Evolutionary conservation across 2,888 invertebrate species (phyloP).

Genomic region (Cantharis lateralis): DNA sequence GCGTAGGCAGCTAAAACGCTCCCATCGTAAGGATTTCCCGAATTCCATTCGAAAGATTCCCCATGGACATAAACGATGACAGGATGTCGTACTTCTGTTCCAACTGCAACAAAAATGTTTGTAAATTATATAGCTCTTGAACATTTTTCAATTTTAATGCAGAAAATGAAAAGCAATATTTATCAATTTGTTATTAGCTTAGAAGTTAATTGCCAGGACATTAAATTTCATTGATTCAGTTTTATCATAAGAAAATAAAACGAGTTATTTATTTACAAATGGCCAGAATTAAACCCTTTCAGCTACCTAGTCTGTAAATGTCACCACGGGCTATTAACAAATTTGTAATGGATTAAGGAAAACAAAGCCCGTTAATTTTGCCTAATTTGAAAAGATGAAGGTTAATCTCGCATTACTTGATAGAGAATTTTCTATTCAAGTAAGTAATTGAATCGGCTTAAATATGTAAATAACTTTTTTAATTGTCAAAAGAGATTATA

Average conservation of each 20-base stretch:
- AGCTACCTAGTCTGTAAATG: slow-evolving; percentile 4
- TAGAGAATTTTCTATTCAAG: not conserved
- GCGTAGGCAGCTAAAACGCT: slow-evolving; percentile 92
- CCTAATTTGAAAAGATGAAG: not conserved
- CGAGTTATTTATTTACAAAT: not conserved
- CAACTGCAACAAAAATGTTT: slow-evolving; percentile 56
- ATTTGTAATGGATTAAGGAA: slow-evolving; percentile 7
- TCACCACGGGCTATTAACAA: slow-evolving; percentile 6
- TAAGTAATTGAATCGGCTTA: not conserved
- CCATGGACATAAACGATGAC: slow-evolving; percentile 86
- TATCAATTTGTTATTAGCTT: not conserved
- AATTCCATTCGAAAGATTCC: slow-evolving; percentile 92
- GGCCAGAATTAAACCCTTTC: slow-evolving; percentile 9
- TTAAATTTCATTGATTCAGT: not conserved
- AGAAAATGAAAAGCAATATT: not conserved
- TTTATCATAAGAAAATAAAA: not conserved
- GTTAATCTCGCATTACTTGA: not conserved
- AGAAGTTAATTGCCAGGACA: not conserved
- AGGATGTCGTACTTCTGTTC: slow-evolving; percentile 64
- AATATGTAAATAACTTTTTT: not conserved
- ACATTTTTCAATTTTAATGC: not conserved
- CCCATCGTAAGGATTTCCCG: slow-evolving; percentile 96
- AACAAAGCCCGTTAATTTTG: slow-evolving; percentile 3
- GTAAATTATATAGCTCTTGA: not conserved
- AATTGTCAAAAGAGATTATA: not conserved